Evolutionary conservation across 1,140 invertebrate species (phyloP).

Genomic region (Dendrolimus kikuchii): DNA sequence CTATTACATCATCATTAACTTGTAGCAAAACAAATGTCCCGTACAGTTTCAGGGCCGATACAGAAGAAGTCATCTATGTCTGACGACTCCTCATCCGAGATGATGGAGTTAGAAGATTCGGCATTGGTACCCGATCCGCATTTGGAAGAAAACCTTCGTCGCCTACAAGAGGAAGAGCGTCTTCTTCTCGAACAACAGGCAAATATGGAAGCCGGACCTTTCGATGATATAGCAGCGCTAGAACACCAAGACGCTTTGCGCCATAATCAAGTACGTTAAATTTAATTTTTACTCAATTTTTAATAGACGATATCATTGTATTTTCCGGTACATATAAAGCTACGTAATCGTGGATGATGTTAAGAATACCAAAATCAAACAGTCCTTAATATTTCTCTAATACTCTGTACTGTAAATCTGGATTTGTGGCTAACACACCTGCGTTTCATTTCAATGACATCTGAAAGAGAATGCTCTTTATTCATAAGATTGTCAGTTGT

Average conservation of each 20-base stretch:
- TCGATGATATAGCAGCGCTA: slow-evolving; percentile 74
- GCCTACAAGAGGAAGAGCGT: slow-evolving; percentile 81
- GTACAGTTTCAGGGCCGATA: slow-evolving; percentile 78
- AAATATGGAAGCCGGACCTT: slow-evolving; percentile 37
- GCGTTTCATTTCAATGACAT: too few relatives aligned
- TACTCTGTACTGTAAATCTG: too few relatives aligned
- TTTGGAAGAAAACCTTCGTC: slow-evolving; percentile 70
- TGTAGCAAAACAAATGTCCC: neutral
- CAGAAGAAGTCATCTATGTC: slow-evolving; percentile 88
- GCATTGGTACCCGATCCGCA: slow-evolving; percentile 81
- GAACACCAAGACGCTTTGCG: slow-evolving; percentile 73
- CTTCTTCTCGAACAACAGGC: slow-evolving; percentile 44
- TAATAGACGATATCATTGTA: too few relatives aligned
- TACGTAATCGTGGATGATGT: too few relatives aligned
- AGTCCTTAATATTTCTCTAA: too few relatives aligned
- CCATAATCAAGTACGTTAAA: slow-evolving; percentile 43
- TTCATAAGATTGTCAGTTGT: too few relatives aligned
- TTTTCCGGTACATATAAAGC: too few relatives aligned
- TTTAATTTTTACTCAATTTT: too few relatives aligned
- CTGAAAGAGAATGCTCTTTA: too few relatives aligned
- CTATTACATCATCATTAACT: too few relatives aligned
- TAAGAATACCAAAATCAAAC: too few relatives aligned
- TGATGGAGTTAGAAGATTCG: slow-evolving; percentile 95
- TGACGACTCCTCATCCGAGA: slow-evolving; percentile 94
- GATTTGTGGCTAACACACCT: too few relatives aligned